Base-by-base conservation (phyloP, 2,888 invertebrate species). In the Hofmannophila pseudospretella region DNA sequence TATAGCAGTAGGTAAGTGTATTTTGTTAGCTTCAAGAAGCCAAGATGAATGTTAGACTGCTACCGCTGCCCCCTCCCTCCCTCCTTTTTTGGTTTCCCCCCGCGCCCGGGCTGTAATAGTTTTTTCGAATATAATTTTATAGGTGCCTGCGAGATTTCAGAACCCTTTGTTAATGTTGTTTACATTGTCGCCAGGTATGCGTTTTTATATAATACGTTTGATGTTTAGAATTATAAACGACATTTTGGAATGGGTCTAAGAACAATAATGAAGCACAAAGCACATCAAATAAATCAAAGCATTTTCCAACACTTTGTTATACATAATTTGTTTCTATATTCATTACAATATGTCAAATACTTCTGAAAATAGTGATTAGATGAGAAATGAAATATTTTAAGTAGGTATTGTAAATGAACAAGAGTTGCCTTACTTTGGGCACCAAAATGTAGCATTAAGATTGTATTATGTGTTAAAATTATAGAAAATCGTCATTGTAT, bases 181-280 rank as follows among this genome's bases (percentile, higher is more conserved):
- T 86, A 86, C 86, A 86, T 86, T 85, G 86, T 86, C 86, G 86
- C 86, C 86, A 86, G 86, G 86, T 86, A 86, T 84, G 85, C 81
- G 69, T 80, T 78, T 76, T 77, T 69, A 64, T 45, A 71, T 80
- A 71, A 71, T 79, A 79, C 56, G 65, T 74, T 45, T 40, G 38
- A 32, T 45, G 42, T 42, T 35, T 45, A 42, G 38, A 35, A 20
- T 29, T 26, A 27, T n/a, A n/a, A n/a, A 25, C 2, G 33, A 34
- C 27, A 9, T 32, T 26, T 43, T 43, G 42, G 41, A 41, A 38
- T 32, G 29, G 20, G 5, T n/a, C n/a, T n/a, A n/a, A n/a, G n/a
- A n/a, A n/a, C n/a, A n/a, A n/a, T n/a, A n/a, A n/a, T n/a, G n/a
- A n/a, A n/a, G n/a, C n/a, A n/a, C n/a, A n/a, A n/a, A n/a, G n/a